Evolutionary conservation across 1,140 invertebrate genomes (phyloP).

Genomic region (Hylaeus anthracinus): DNA sequence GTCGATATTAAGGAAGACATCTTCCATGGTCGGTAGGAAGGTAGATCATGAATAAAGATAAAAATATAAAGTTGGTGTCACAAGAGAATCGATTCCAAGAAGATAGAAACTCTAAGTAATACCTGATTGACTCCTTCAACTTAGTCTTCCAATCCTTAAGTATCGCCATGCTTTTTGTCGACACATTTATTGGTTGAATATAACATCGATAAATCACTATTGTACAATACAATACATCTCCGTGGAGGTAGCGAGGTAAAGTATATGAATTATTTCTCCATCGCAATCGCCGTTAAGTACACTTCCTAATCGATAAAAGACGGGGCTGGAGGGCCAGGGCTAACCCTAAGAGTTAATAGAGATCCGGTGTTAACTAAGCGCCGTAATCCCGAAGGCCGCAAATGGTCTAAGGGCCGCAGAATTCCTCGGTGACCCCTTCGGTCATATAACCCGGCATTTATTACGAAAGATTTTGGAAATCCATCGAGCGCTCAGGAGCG

Average conservation of each 20-base stretch:
- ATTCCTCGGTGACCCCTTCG: slow-evolving; percentile 31
- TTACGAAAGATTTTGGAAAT: slow-evolving; percentile 75
- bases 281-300: slow-evolving; percentile 1
- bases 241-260: background rate
- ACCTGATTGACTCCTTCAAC: too few species aligned
- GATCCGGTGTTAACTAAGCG: slow-evolving; percentile 60
- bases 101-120: too few species aligned
- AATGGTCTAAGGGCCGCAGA: slow-evolving; percentile 44
- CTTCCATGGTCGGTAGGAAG: too few species aligned
- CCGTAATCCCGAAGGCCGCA: slow-evolving; percentile 52
- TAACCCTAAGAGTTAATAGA: slow-evolving; percentile 55
- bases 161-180: too few species aligned
- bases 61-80: too few species aligned
- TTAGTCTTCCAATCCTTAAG: too few species aligned
- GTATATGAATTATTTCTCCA: background rate
- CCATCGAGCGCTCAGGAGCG: slow-evolving; percentile 67
- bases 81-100: too few species aligned
- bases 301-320: slow-evolving; percentile 2
- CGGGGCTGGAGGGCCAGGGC: background rate
- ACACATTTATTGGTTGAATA: too few species aligned
- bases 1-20: too few species aligned
- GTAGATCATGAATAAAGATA: too few species aligned
- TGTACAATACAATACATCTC: too few species aligned
- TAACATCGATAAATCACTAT: too few species aligned
- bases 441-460: slow-evolving; percentile 70